Percentiles rank a stretch among this genome's conserved stretches.
phyloP scores from a whole-genome alignment of 2,797 vertebrate species.

The Saguinus oedipus region DNA sequence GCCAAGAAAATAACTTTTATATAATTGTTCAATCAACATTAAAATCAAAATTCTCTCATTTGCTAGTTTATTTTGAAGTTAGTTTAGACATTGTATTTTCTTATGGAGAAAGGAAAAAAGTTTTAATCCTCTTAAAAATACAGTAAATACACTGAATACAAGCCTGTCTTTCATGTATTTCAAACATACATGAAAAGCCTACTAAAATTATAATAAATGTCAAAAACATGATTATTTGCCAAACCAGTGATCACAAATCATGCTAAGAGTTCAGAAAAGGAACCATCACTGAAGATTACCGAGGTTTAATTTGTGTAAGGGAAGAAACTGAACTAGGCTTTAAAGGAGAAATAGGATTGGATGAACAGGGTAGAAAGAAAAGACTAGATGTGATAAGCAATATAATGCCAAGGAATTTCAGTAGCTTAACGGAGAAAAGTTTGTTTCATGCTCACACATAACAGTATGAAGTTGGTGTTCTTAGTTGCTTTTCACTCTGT shows the following conservation, averaged over 20 bases:
- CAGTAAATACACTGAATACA: background rate
- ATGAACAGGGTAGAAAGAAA: background rate
- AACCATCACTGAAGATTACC: background rate
- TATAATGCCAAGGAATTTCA: background rate
- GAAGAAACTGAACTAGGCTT: background rate
- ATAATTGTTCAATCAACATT: background rate
- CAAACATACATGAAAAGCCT: background rate
- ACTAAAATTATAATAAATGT: background rate
- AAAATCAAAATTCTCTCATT: background rate
- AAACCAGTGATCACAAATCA: background rate
- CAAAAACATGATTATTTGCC: background rate
- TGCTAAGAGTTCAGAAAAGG: background rate
- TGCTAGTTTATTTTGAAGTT: conserved; percentile 9
- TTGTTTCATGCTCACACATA: background rate
- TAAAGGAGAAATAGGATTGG: background rate
- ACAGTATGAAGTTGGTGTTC: background rate
- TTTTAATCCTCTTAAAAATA: background rate
- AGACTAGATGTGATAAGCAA: background rate
- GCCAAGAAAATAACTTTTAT: background rate
- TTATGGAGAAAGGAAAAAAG: background rate
- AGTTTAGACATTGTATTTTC: background rate
- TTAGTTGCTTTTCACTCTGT: background rate
- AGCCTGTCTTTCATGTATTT: background rate
- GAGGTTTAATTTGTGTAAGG: background rate
- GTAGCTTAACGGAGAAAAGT: background rate